phyloP scores from a whole-genome alignment of 2,113 vertebrate genomes.

The Piliocolobus tephrosceles region DNA sequence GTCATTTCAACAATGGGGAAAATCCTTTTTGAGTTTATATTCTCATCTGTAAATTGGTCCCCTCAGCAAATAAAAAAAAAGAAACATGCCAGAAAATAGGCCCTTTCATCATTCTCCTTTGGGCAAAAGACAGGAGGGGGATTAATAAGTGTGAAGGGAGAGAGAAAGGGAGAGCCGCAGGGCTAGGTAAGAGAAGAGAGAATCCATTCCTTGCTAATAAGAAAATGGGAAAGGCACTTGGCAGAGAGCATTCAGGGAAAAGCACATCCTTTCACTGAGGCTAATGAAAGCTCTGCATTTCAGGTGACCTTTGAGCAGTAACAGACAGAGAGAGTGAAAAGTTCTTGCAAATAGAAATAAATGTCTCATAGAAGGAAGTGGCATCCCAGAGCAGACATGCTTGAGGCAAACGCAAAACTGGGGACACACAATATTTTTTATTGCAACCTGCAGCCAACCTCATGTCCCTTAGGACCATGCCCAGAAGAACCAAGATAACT shows the following conservation, averaged over 20 bases:
- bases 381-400: neutral
- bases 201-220: constrained; percentile 52
- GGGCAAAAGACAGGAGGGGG: neutral
- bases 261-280: constrained; percentile 17
- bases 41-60: neutral
- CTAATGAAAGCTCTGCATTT: constrained; percentile 64
- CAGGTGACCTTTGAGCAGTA: constrained; percentile 58
- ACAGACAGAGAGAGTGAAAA: constrained; percentile 36
- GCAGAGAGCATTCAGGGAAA: constrained; percentile 55
- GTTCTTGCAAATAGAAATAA: constrained; percentile 62
- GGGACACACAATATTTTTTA: neutral
- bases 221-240: constrained; percentile 54
- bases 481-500: neutral
- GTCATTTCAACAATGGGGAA: neutral
- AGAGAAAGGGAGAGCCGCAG: neutral
- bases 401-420: neutral
- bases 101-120: neutral
- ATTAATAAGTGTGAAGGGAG: constrained; percentile 4
- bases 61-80: neutral
- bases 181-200: constrained; percentile 28
- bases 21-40: neutral
- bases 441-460: neutral
- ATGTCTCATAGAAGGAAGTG: constrained; percentile 50
- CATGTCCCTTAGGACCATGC: neutral
- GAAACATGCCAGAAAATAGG: neutral